Conservation (phyloP, 2,888 invertebrate genomes). For the Lathronympha strigana region DNA sequence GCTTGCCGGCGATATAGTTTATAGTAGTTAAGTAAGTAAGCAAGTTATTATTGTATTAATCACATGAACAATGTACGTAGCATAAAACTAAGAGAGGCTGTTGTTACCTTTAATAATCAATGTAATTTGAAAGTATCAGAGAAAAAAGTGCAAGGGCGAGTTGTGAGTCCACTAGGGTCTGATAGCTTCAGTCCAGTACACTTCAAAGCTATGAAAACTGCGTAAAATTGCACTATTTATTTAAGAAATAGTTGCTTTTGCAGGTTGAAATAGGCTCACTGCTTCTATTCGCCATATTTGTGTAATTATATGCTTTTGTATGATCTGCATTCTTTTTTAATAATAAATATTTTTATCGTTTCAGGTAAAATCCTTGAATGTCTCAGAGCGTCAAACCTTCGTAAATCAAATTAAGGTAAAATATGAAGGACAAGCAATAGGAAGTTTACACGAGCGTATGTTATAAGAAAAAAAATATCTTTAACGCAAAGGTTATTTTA, state of each 20-base stretch:
- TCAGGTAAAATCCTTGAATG: background rate
- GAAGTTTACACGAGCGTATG: too few species aligned
- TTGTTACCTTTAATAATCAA: too few species aligned
- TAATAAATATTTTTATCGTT: background rate
- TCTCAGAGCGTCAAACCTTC: background rate
- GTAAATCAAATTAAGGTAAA: background rate
- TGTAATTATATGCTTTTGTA: background rate
- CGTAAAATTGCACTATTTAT: too few species aligned
- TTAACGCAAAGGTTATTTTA: too few species aligned
- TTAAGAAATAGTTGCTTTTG: too few species aligned
- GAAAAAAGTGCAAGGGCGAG: too few species aligned
- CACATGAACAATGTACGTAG: background rate
- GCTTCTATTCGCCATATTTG: background rate
- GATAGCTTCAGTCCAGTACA: too few species aligned
- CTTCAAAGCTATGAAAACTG: too few species aligned
- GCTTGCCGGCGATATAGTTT: conserved; percentile 20
- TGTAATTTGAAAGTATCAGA: too few species aligned
- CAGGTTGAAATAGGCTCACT: background rate
- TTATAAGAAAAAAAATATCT: too few species aligned
- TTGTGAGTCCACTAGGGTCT: too few species aligned
- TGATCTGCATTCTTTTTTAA: background rate
- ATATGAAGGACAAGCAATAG: too few species aligned
- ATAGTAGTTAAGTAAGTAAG: background rate
- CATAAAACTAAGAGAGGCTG: background rate
- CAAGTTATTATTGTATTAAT: conserved; percentile 7